Evolutionary conservation across 1,140 invertebrate genomes (phyloP).

Genomic region (Parapsyche elsis): DNA sequence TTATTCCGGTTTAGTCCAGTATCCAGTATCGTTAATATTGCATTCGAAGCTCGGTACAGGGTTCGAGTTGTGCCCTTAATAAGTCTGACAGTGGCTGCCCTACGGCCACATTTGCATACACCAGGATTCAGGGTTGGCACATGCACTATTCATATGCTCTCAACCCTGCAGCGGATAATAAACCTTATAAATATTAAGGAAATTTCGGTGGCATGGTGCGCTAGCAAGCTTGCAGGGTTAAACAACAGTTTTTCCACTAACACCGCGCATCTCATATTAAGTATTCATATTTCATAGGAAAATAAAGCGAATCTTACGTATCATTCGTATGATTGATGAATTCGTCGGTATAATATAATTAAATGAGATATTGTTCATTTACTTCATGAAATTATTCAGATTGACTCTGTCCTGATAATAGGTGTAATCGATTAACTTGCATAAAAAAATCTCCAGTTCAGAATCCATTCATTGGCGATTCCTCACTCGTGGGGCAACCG

Average conservation of each 20-base stretch:
- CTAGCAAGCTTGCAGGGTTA: slow-evolving; percentile 1
- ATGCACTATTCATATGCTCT: slow-evolving; percentile 48
- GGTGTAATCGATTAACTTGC: too few species aligned
- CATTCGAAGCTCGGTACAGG: not conserved
- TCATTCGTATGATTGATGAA: too few species aligned
- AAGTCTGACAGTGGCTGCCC: slow-evolving; percentile 1
- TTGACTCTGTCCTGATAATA: too few species aligned
- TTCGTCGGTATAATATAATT: too few species aligned
- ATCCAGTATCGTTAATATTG: slow-evolving; percentile 11
- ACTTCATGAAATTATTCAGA: too few species aligned
- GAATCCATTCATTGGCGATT: not conserved
- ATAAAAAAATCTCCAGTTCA: not conserved
- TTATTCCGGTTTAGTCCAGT: not conserved
- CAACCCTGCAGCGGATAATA: slow-evolving; percentile 49
- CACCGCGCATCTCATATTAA: too few species aligned
- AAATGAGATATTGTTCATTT: too few species aligned
- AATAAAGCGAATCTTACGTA: too few species aligned
- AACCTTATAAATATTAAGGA: slow-evolving; percentile 55
- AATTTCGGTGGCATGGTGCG: slow-evolving; percentile 35
- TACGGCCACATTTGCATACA: slow-evolving; percentile 49
- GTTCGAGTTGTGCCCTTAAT: slow-evolving; percentile 8
- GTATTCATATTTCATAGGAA: too few species aligned
- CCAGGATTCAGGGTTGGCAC: slow-evolving; percentile 1
- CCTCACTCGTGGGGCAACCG: not conserved
- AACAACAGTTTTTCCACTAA: not conserved